Evolutionary conservation across 2,888 invertebrate species (phyloP).

Genomic region (Dendrolimus houi): DNA sequence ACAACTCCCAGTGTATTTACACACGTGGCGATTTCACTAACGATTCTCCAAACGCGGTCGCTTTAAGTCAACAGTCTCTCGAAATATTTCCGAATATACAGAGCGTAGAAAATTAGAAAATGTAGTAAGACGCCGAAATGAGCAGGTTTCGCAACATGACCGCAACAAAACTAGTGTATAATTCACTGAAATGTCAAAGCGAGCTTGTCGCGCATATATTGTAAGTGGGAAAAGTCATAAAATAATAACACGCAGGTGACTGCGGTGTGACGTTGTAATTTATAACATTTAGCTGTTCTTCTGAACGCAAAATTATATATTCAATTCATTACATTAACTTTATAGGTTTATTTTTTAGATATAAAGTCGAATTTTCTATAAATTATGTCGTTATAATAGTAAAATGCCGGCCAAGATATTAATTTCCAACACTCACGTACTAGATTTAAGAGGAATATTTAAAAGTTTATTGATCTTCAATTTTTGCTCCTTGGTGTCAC

Average conservation of each 20-base stretch:
- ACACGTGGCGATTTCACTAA: no score
- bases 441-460: neutral
- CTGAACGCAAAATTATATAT: neutral
- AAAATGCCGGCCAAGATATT: neutral
- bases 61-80: no score
- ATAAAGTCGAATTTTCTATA: neutral
- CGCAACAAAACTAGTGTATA: neutral
- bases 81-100: no score
- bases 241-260: conserved; percentile 55
- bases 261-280: conserved; percentile 36
- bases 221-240: conserved; percentile 21
- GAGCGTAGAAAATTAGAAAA: no score
- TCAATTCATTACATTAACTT: neutral
- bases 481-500: no score
- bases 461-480: no score
- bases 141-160: neutral
- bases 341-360: conserved; percentile 17
- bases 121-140: neutral
- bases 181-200: neutral
- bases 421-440: neutral
- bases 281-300: conserved; percentile 30
- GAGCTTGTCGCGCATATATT: conserved; percentile 22
- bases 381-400: neutral
- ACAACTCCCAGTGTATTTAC: no score
- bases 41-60: no score